phyloP scores from a whole-genome alignment of 2,113 vertebrate genomes.

The Boleophthalmus pectinirostris region DNA sequence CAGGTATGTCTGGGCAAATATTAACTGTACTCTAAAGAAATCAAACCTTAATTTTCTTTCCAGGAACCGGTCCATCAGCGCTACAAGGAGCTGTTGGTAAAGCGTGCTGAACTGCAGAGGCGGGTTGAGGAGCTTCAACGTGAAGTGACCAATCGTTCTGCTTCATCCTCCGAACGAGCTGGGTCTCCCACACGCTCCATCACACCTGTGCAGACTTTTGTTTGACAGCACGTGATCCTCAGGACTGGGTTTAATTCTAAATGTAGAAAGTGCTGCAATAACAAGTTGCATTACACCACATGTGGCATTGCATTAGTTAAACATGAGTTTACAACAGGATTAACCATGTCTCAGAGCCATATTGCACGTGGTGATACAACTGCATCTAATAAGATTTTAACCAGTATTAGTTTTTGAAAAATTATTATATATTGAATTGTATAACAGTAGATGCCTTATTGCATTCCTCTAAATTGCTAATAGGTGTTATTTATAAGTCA shows the following conservation, averaged over 20 bases:
- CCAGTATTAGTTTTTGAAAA: slow-evolving; percentile 42
- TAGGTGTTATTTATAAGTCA: slow-evolving; percentile 24
- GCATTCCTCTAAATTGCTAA: slow-evolving; percentile 29
- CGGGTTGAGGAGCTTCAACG: slow-evolving; percentile 94
- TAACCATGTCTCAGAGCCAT: slow-evolving; percentile 43
- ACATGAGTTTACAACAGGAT: slow-evolving; percentile 21
- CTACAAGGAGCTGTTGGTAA: slow-evolving; percentile 92
- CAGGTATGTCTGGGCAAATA: slow-evolving; percentile 76
- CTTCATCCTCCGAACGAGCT: slow-evolving; percentile 83
- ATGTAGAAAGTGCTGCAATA: slow-evolving; percentile 15
- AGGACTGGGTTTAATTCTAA: slow-evolving; percentile 5
- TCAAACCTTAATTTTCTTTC: background rate
- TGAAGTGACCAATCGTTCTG: slow-evolving; percentile 88
- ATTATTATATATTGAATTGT: slow-evolving; percentile 31
- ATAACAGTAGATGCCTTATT: slow-evolving; percentile 16
- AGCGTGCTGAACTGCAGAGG: slow-evolving; percentile 92
- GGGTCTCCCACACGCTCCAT: slow-evolving; percentile 87
- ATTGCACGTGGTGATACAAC: slow-evolving; percentile 10
- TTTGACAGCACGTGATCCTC: slow-evolving; percentile 68
- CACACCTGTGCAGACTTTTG: slow-evolving; percentile 89
- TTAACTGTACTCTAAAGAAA: background rate
- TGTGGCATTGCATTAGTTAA: slow-evolving; percentile 3
- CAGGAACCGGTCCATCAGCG: slow-evolving; percentile 93
- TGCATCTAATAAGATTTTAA: slow-evolving; percentile 24
- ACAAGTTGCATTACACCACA: background rate